phyloP scores from a whole-genome alignment of 2,113 vertebrate species.

The Seriola aureovittata region DNA sequence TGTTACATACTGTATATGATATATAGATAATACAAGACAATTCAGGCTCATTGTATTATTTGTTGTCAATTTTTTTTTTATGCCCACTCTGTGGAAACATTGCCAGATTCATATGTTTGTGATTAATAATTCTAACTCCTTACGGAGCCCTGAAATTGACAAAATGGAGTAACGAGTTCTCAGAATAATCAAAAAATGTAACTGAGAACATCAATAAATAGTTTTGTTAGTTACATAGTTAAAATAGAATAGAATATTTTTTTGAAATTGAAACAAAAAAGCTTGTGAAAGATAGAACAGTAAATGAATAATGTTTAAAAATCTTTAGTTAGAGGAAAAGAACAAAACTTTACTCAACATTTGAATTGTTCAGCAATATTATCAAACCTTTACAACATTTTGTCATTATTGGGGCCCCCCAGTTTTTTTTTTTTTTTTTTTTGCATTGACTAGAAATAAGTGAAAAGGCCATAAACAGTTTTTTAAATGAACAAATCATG shows the following conservation, averaged over 20 bases:
- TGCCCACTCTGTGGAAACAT: constrained; percentile 3
- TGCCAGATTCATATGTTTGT: not conserved
- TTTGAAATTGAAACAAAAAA: too few species aligned
- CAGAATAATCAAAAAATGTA: constrained; percentile 1
- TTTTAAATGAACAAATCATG: not conserved
- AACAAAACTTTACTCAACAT: too few species aligned
- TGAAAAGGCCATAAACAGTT: not conserved
- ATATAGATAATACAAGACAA: constrained; percentile 10
- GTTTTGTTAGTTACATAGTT: not conserved
- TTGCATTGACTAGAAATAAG: constrained; percentile 11
- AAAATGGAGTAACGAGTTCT: not conserved
- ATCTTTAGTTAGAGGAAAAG: too few species aligned
- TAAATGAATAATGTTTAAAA: too few species aligned
- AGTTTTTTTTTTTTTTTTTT: not conserved
- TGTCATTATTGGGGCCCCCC: constrained; percentile 1
- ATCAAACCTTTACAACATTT: not conserved
- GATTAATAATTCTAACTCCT: not conserved
- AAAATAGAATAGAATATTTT: too few species aligned
- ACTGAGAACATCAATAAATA: not conserved
- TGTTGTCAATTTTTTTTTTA: constrained; percentile 14
- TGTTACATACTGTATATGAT: constrained; percentile 30
- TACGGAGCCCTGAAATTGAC: constrained; percentile 6
- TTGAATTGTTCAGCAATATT: too few species aligned
- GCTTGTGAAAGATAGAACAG: too few species aligned
- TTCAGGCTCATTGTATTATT: constrained; percentile 28